Evolutionary conservation across 1,140 invertebrate species (phyloP).

Genomic region (Cherax quadricarinatus): DNA sequence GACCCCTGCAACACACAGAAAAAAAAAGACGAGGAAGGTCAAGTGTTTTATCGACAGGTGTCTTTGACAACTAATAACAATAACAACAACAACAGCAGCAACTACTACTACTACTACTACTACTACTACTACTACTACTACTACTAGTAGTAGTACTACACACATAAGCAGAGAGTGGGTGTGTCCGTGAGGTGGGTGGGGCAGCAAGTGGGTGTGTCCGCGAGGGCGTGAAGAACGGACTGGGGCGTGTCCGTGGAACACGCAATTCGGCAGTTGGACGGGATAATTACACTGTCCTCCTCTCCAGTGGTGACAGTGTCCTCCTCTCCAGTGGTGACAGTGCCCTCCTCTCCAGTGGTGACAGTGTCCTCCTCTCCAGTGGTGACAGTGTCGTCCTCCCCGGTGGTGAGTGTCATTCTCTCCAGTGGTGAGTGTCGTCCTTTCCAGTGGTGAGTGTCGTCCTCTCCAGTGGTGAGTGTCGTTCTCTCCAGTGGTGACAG

Average conservation of each 20-base stretch:
- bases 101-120: too few species aligned
- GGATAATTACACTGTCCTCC: slow-evolving; percentile 16
- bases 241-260: slow-evolving; percentile 11
- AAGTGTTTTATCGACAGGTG: too few species aligned
- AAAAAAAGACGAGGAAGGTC: background rate
- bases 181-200: background rate
- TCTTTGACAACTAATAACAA: too few species aligned
- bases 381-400: too few species aligned
- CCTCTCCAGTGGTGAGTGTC: too few species aligned
- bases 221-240: background rate
- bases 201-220: background rate
- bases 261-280: slow-evolving; percentile 35
- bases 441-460: too few species aligned
- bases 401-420: too few species aligned
- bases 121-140: too few species aligned
- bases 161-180: background rate
- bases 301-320: background rate
- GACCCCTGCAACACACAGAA: background rate
- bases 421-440: too few species aligned
- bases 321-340: background rate
- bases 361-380: too few species aligned
- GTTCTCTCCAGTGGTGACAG: too few species aligned
- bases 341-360: background rate
- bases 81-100: background rate
- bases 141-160: too few species aligned